Evolutionary conservation across 30 jellyfish, hydroid and myxozoan species (phyloP), one percentile per base, ranked within the genome.

Genomic region (Hydractinia echinata): DNA sequence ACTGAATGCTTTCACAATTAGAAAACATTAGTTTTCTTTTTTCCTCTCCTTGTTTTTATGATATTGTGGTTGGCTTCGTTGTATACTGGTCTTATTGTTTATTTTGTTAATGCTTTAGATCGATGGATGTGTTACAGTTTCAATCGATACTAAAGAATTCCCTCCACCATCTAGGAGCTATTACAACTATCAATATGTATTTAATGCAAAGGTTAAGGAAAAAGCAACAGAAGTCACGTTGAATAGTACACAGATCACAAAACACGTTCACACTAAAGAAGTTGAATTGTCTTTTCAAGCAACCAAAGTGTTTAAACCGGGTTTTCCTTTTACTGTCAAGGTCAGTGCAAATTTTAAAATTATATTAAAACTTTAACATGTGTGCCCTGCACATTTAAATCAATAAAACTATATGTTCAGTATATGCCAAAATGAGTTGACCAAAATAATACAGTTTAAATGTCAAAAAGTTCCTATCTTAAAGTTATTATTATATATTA

Each of bases 271-370:
- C 5, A 50, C 20, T 11, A 84, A 69, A 7, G 81, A 80, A 16
- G 86, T 85, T 4, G 51, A 82, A 69, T 80, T 91, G 56, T 39
- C 82, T 13, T 87, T 93, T 81, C 89, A 85, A 15, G 96, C 94
- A 51, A 81, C 93, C 13, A 90, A 95, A 8, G 87, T 30, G 53
- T 90, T 90, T 83, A 93, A 93, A 81, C 99, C 99, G 7, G 99
- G 96, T 4, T 89, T 93, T 48, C 96, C 99, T 13, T 77, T 85
- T 48, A 77, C 72, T 16, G 90, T 88, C 5, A 71, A 73, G 99
- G 99, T 93, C 51, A 50, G 87, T 80, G 48, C 53, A 73, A 4
- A 18, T 7, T 82, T 10, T 68, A 11, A 20, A 68, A 68, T 68
- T 60, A 60, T 60, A 2, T 60, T 60, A 60, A 60, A 60, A 13